Evolutionary conservation across 2,797 vertebrate genomes (phyloP).

Genomic region (Sebastes goodei): DNA sequence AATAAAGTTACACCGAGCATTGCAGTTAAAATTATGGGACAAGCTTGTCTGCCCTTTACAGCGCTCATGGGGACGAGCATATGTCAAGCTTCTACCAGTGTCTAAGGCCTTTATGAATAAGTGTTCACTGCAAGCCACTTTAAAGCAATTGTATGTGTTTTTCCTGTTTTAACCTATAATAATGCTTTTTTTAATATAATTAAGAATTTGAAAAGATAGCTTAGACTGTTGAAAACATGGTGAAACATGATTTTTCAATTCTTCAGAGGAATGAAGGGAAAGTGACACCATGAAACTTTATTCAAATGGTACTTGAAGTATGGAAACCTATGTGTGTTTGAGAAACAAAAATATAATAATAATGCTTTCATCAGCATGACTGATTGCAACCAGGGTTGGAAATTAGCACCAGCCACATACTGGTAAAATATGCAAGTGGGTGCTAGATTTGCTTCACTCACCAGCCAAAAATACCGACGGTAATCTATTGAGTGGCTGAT

Average conservation of each 20-base stretch:
- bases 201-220: background rate
- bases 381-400: background rate
- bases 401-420: too few species aligned
- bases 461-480: too few species aligned
- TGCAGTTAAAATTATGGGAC: background rate
- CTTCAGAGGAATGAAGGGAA: background rate
- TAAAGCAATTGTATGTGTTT: background rate
- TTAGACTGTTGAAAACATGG: background rate
- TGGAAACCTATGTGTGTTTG: background rate
- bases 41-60: background rate
- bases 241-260: background rate
- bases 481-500: too few species aligned
- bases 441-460: too few species aligned
- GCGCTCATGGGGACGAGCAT: background rate
- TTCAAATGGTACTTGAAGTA: background rate
- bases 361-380: background rate
- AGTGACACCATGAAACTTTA: background rate
- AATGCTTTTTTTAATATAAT: background rate
- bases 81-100: background rate
- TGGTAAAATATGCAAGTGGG: too few species aligned
- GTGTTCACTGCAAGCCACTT: background rate
- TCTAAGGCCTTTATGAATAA: background rate
- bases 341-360: background rate
- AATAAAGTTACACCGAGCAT: background rate
- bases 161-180: background rate